Conservation (phyloP, 2,113 vertebrate species). For the Corapipo altera region DNA sequence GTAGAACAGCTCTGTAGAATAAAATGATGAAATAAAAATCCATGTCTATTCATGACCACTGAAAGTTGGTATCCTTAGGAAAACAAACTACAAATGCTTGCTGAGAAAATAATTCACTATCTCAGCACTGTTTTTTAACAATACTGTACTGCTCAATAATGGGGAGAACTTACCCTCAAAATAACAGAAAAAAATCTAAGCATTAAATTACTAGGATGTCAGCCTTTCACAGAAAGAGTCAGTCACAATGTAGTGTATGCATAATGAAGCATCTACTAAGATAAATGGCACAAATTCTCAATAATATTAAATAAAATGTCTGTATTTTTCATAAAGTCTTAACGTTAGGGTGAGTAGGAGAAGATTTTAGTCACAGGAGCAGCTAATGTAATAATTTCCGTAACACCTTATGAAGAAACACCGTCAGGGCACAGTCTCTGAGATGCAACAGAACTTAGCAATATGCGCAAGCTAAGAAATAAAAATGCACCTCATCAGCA, state of each 20-base stretch:
- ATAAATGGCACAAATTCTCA: conserved; percentile 12
- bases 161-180: neutral
- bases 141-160: neutral
- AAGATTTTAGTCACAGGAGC: conserved; percentile 14
- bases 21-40: neutral
- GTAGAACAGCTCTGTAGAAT: neutral
- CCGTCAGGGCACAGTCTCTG: neutral
- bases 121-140: neutral
- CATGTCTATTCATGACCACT: neutral
- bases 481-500: conserved; percentile 62
- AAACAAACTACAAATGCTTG: neutral
- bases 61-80: neutral
- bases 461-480: conserved; percentile 34
- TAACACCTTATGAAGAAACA: conserved; percentile 12
- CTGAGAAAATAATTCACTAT: neutral
- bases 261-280: neutral
- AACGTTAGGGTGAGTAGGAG: neutral
- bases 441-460: conserved; percentile 13
- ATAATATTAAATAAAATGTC: conserved; percentile 6
- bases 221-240: neutral
- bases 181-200: neutral
- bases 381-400: conserved; percentile 18
- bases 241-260: neutral
- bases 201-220: neutral
- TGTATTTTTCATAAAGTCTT: conserved; percentile 20